Base-by-base conservation (phyloP, 2,888 invertebrate genomes). In the Dynastes hyllus region DNA sequence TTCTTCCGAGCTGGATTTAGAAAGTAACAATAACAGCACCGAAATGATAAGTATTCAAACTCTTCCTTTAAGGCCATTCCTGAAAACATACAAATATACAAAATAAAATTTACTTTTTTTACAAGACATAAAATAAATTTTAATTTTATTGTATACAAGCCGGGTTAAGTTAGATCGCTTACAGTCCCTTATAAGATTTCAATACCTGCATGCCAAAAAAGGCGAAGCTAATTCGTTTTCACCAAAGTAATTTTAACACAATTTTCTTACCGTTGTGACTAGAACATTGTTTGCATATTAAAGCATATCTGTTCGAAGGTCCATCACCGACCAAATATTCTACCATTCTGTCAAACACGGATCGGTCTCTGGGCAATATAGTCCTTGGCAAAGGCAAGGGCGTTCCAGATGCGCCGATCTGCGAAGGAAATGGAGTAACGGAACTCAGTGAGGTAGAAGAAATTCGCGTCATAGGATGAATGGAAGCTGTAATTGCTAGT, bases 261-360 rank as follows among this genome's bases (percentile, higher is more conserved):
- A 45, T 22, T 11, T 51, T 58, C 88, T 88, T 89, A 92, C 99
- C 99, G 89, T 99, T 99, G 88, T 99, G 99, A 16, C 95, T 93
- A 83, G 92, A 93, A 88, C 99, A 99, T 82, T 95, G 92, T 55
- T 92, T 92, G 88, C 99, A 99, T 85, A 99, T 97, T 82, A 99
- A 92, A 27, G 99, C 99, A 90, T 95, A 99, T 84, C 98, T 93
- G 89, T 97, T 96, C 80, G 94, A 93, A 32, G 98, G 98, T 0
- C 98, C 99, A 88, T 99, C 99, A 61, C 98, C 98, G 61, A 99
- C 93, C 80, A 99, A 90, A 87, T 96, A 97, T 88, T 99, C 99
- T 16, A 99, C 94, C 85, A 99, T 91, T 86, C 95, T 95, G 89
- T 98, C 98, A 81, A 98, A 88, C 50, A 95, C 92, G 5, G 94